Evolutionary conservation across 1,140 invertebrate genomes (phyloP).

Genomic region (Lordiphosa clarofinis): DNA sequence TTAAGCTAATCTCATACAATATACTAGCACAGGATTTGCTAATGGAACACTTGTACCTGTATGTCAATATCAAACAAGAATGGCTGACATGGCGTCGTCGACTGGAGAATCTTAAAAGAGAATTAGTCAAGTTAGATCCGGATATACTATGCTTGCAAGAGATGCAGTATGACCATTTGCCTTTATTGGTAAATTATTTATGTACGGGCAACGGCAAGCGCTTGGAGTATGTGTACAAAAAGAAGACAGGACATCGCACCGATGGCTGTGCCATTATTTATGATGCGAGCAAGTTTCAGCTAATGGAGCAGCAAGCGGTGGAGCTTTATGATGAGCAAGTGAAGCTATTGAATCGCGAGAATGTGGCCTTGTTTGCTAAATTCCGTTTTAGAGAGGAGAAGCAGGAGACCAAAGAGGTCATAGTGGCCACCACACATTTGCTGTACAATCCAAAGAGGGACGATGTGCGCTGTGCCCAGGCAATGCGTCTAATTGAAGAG

Average conservation of each 20-base stretch:
- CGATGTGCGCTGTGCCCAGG: constrained; percentile 93
- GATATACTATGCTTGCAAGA: constrained; percentile 85
- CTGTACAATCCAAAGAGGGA: constrained; percentile 93
- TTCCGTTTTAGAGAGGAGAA: constrained; percentile 82
- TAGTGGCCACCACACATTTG: constrained; percentile 96
- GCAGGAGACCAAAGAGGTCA: constrained; percentile 80
- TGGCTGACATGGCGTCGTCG: constrained; percentile 87
- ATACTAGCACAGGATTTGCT: constrained; percentile 91
- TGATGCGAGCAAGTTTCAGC: constrained; percentile 83
- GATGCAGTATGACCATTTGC: constrained; percentile 89
- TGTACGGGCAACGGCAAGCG: constrained; percentile 25
- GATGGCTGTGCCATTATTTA: constrained; percentile 94
- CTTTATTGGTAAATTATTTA: constrained; percentile 48
- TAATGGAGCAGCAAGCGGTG: constrained; percentile 83
- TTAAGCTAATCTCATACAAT: constrained; percentile 88
- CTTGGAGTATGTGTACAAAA: constrained; percentile 86
- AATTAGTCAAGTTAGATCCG: constrained; percentile 85
- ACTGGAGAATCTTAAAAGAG: constrained; percentile 84
- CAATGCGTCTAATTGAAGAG: constrained; percentile 89
- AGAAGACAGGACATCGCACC: constrained; percentile 84
- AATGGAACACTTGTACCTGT: constrained; percentile 87
- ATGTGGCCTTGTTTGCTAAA: constrained; percentile 91
- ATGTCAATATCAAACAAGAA: constrained; percentile 82
- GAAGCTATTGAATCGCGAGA: constrained; percentile 87
- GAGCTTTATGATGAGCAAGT: constrained; percentile 80